Conservation (phyloP, 1,140 invertebrate species). For the Copidosoma floridanum region DNA sequence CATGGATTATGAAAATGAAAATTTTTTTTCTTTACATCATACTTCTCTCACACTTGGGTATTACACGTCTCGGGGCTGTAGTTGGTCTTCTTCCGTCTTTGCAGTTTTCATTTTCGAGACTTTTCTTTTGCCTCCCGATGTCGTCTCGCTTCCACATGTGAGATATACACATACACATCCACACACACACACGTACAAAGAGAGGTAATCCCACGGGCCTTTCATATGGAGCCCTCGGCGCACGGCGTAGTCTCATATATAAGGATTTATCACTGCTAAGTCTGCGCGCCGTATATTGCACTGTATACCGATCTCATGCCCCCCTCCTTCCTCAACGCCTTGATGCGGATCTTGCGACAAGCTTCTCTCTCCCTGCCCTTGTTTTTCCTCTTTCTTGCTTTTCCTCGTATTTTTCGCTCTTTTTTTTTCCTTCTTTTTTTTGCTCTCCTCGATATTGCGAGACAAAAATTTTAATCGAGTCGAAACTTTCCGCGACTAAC, state of each 20-base stretch:
- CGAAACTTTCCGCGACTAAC: conserved; percentile 1
- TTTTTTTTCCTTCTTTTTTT: conserved; percentile 2
- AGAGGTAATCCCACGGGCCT: conserved; percentile 52
- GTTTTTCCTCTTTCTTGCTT: background rate
- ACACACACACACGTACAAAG: too few species aligned
- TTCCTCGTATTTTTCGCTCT: background rate
- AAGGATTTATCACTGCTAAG: conserved; percentile 57
- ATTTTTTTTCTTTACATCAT: too few species aligned
- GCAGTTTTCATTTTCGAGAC: too few species aligned
- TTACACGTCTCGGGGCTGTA: too few species aligned
- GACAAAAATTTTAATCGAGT: conserved; percentile 26
- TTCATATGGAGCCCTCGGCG: conserved; percentile 51
- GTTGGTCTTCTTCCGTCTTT: too few species aligned
- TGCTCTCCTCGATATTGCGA: conserved; percentile 3
- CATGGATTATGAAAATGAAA: too few species aligned
- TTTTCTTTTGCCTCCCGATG: background rate
- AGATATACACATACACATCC: conserved; percentile 42
- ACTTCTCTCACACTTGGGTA: too few species aligned
- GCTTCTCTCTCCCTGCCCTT: conserved; percentile 4
- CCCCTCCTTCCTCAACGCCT: conserved; percentile 21
- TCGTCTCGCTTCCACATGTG: conserved; percentile 3
- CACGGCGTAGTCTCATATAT: conserved; percentile 53
- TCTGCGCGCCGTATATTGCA: conserved; percentile 55
- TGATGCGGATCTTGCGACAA: conserved; percentile 21
- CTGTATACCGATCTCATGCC: conserved; percentile 45